phyloP scores from a whole-genome alignment of 2,113 vertebrate genomes.

The Electrona antarctica region DNA sequence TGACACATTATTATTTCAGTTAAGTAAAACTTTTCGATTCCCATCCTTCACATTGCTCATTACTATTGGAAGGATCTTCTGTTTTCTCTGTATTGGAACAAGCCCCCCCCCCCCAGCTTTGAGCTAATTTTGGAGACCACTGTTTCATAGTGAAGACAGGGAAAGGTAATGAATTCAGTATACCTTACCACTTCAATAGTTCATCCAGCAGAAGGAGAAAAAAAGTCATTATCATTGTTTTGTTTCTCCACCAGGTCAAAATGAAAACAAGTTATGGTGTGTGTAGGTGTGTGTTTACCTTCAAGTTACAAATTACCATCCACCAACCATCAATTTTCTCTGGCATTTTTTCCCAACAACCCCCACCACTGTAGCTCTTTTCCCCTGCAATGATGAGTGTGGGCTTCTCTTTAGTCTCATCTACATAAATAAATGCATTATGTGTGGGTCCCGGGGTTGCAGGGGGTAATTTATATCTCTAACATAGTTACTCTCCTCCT shows the following conservation, averaged over 20 bases:
- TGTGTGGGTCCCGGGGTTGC: constrained; percentile 34
- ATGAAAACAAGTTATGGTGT: constrained; percentile 19
- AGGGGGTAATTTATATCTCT: constrained; percentile 33
- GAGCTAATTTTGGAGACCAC: no score
- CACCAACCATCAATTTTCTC: constrained; percentile 27
- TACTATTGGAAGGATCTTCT: not conserved
- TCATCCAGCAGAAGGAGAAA: not conserved
- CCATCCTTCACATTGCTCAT: not conserved
- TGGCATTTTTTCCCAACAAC: not conserved
- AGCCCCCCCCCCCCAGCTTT: no score
- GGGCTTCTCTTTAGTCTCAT: constrained; percentile 42
- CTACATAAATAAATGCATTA: constrained; percentile 50
- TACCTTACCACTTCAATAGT: not conserved
- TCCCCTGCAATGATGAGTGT: constrained; percentile 32
- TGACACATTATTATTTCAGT: not conserved
- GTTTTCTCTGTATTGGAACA: not conserved
- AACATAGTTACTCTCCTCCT: constrained; percentile 34
- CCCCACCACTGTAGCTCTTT: not conserved
- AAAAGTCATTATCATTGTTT: constrained; percentile 12
- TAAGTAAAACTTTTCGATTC: not conserved
- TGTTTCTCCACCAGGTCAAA: constrained; percentile 20
- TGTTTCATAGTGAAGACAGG: not conserved
- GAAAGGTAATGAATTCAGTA: not conserved
- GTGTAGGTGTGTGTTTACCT: constrained; percentile 26
- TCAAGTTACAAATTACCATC: constrained; percentile 40